Evolutionary conservation across 1,140 invertebrate species (phyloP).

Genomic region (Pentalonia nigronervosa): DNA sequence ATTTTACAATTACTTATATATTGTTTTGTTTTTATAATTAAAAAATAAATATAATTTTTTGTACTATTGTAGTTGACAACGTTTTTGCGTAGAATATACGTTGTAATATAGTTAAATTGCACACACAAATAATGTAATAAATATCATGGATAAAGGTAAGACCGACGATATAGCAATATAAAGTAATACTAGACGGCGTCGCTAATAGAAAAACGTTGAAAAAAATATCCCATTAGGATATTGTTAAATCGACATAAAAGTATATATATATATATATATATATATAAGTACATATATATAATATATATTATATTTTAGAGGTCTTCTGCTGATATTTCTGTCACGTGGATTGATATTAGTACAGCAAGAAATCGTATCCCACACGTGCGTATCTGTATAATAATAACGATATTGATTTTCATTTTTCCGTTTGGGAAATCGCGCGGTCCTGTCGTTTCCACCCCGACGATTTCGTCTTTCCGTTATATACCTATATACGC

Average conservation of each 20-base stretch:
- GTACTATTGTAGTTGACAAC: too few relatives aligned
- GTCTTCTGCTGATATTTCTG: not conserved
- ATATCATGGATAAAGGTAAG: too few relatives aligned
- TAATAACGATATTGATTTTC: not conserved
- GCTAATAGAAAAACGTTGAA: not conserved
- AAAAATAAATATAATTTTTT: too few relatives aligned
- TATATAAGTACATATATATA: not conserved
- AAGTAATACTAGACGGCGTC: not conserved
- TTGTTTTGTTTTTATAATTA: too few relatives aligned
- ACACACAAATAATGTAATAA: not conserved
- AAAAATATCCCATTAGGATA: conserved; percentile 19
- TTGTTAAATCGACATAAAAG: not conserved
- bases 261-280: not conserved
- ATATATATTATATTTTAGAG: not conserved
- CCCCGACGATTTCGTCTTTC: not conserved
- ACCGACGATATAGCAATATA: too few relatives aligned
- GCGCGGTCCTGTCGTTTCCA: not conserved
- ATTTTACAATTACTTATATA: too few relatives aligned
- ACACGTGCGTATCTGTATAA: not conserved
- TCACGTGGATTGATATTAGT: not conserved
- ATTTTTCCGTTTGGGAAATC: not conserved
- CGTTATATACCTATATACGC: not conserved
- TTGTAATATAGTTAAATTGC: not conserved
- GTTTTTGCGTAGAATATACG: too few relatives aligned
- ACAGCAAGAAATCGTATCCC: not conserved